Base-by-base conservation (phyloP, 2,113 vertebrate genomes). In the Melanerpes aurifrons region DNA sequence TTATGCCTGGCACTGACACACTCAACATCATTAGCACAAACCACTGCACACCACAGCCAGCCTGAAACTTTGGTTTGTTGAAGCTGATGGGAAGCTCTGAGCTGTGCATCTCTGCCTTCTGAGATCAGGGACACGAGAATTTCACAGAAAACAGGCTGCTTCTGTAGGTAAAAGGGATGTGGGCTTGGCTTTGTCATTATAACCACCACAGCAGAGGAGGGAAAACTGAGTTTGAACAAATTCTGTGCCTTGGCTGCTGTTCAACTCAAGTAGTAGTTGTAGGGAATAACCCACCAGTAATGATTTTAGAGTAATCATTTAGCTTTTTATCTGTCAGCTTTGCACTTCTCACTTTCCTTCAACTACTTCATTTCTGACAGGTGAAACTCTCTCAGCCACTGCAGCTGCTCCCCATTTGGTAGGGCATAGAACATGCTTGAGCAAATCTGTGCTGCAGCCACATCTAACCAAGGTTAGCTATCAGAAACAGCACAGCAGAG, bases 11-110 rank as follows among this genome's bases (percentile, higher is more conserved):
- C 90, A 72, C 93, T 76, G 50, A 92, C 79, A 67, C 84, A 50
- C 82, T 76, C 96, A 83, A 80, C 91, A 86, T 96, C 95, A 96
- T 96, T 96, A 96, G 70, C 67, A 86, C 48, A 62, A 84, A 61
- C 73, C 71, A 67, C 20, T 57, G 53, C 37, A 92, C 96, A 87
- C 75, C 75, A 86, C 92, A 90, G 58, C 1, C 69, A 86, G 89
- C 64, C 86, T 78, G 56, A 1, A 85, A 79, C 71, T 86, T n/a
- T 87, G 62, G 82, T 76, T 85, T 74, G 28, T 68, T 70, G 70
- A 91, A 91, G 82, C 31, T 6, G 35, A 71, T 86, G 86, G 12
- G 63, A 95, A 94, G 91, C 82, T 89, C 68, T 88, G 32, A 94
- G 56, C 53, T 89, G 26, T 29, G 59, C 54, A 62, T 35, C 32